phyloP scores from a whole-genome alignment of 2,888 invertebrate species.

The Microchrysa polita region DNA sequence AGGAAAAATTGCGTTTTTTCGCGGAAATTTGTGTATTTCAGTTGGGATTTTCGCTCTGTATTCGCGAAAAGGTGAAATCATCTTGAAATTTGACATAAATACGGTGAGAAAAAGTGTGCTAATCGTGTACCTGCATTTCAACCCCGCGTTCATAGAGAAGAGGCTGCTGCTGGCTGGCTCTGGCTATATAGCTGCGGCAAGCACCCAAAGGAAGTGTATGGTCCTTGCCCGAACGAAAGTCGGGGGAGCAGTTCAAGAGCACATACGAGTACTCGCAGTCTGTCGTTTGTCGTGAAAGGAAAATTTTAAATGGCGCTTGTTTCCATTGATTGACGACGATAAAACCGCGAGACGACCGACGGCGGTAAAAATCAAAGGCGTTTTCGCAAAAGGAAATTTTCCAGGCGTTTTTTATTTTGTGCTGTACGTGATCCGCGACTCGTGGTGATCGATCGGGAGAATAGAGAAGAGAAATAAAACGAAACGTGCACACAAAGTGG shows the following conservation, averaged over 20 bases:
- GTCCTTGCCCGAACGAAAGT: too few species aligned
- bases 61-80: background rate
- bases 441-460: too few species aligned
- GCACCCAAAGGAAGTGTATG: too few species aligned
- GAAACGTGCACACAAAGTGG: slow-evolving; percentile 1
- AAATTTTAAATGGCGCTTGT: slow-evolving; percentile 49
- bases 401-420: too few species aligned
- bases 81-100: background rate
- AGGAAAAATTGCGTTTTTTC: slow-evolving; percentile 31
- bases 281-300: slow-evolving; percentile 34
- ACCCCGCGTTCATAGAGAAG: background rate
- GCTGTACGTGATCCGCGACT: background rate
- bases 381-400: background rate
- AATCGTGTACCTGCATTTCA: background rate
- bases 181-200: too few species aligned
- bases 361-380: too few species aligned
- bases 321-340: slow-evolving; percentile 9
- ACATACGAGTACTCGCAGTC: slow-evolving; percentile 27
- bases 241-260: background rate
- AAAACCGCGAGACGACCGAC: too few species aligned
- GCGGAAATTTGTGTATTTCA: slow-evolving; percentile 13
- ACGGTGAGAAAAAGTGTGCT: slow-evolving; percentile 14
- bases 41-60: slow-evolving; percentile 13
- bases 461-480: background rate
- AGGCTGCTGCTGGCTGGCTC: too few species aligned